Base-by-base conservation (phyloP, 2,113 vertebrate genomes). In the Corythornis cristatus region DNA sequence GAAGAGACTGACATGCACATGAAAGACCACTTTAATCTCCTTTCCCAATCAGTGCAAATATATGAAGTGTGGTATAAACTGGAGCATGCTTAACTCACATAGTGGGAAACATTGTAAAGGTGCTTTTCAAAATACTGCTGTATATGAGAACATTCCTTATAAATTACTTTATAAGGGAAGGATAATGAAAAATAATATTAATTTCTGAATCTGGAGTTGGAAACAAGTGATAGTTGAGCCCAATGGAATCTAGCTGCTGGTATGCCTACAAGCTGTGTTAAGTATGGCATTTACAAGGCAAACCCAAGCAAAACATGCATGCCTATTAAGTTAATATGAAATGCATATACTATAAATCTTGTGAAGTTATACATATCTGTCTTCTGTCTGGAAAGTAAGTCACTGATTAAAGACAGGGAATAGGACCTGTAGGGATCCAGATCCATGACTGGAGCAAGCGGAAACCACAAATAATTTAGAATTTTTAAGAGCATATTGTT, bases 1-100 rank as follows among this genome's bases (percentile, higher is more conserved):
- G 57, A 83, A 42, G 16, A 86, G 77, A 84, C 35, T 71, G 74
- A 91, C 60, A 58, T 42, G 23, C 20, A 62, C 72, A 43, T 77
- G 73, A 92, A 93, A 96, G 88, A 86, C 70, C 78, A 65, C 79
- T 92, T 78, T 58, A 74, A 91, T 84, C 76, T 87, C 68, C 74
- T 76, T 89, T 87, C 73, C 18, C 56, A 86, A 18, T 67, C 70
- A 89, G 19, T 35, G 66, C 48, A 86, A 57, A 66, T 65, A 26
- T 72, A 86, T 77, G 90, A 96, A 86, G 68, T 79, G 73, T 64
- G 14, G 1, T 83, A 29, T 66, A 76, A 95, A 85, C 58, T 88
- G 76, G 61, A 83, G 37, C 51, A 66, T n/a, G 56, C 33, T 91
- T 60, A 54, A 64, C 40, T 83, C 71, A 48, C 0, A 0, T 35